phyloP scores from a whole-genome alignment of 2,797 vertebrate genomes.

The Nyctibius grandis region DNA sequence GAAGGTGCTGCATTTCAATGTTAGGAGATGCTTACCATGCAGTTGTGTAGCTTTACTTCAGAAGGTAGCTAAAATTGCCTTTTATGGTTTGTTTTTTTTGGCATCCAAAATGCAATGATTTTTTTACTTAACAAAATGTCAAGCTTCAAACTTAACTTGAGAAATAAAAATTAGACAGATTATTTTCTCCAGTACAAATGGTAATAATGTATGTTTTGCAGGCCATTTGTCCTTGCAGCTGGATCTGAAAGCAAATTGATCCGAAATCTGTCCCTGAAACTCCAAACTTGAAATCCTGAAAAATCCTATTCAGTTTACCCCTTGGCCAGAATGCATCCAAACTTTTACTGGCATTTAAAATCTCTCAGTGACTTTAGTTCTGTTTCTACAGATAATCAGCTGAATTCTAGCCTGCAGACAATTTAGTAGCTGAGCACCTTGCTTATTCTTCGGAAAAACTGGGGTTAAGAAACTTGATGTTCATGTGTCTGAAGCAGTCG shows the following conservation, averaged over 20 bases:
- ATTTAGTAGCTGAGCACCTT: neutral
- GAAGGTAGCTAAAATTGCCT: neutral
- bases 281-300: neutral
- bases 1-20: neutral
- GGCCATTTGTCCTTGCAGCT: neutral
- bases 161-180: neutral
- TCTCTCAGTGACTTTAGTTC: neutral
- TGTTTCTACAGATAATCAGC: neutral
- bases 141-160: neutral
- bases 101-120: neutral
- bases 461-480: neutral
- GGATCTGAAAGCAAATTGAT: neutral
- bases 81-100: neutral
- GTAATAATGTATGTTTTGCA: neutral
- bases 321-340: neutral
- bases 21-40: neutral
- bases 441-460: neutral
- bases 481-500: neutral
- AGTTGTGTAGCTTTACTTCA: neutral
- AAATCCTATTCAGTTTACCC: neutral
- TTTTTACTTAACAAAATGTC: neutral
- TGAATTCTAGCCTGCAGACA: neutral
- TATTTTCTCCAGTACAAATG: neutral
- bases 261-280: neutral
- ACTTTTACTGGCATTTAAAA: neutral